Conservation (phyloP, 1,140 invertebrate genomes). For the Prorops nasuta region DNA sequence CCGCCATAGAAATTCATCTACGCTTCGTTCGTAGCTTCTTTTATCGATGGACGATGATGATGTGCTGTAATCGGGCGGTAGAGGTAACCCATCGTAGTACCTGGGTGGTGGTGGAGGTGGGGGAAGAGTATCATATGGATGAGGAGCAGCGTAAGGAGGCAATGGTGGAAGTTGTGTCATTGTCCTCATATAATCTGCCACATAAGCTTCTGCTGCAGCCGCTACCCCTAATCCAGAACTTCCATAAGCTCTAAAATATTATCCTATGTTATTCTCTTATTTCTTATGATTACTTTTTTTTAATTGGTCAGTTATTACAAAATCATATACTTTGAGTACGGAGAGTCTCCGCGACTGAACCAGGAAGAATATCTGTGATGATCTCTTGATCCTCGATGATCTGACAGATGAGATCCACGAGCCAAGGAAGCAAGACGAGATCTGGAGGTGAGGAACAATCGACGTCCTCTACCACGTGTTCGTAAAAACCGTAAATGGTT, state of each 20-base stretch:
- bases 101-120: constrained; percentile 70
- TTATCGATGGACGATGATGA: constrained; percentile 66
- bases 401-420: constrained; percentile 41
- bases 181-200: constrained; percentile 77
- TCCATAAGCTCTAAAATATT: constrained; percentile 42
- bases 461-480: constrained; percentile 54
- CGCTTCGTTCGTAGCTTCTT: constrained; percentile 82
- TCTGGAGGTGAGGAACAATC: constrained; percentile 50
- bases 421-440: constrained; percentile 53
- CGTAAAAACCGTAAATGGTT: constrained; percentile 56
- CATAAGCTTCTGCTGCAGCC: constrained; percentile 72
- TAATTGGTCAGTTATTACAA: too few relatives aligned
- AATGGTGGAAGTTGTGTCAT: constrained; percentile 77
- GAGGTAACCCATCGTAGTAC: constrained; percentile 75
- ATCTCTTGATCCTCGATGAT: constrained; percentile 46
- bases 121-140: constrained; percentile 70
- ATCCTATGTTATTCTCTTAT: too few relatives aligned
- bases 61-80: constrained; percentile 61
- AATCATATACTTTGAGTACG: constrained; percentile 50
- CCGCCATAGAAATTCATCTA: constrained; percentile 87
- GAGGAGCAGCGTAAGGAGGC: constrained; percentile 66
- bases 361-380: constrained; percentile 40
- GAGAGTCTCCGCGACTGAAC: constrained; percentile 48
- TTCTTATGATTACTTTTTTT: too few relatives aligned
- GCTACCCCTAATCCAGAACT: constrained; percentile 54